Base-by-base conservation (phyloP, 2,797 vertebrate genomes). In the Emydoidea blandingii region DNA sequence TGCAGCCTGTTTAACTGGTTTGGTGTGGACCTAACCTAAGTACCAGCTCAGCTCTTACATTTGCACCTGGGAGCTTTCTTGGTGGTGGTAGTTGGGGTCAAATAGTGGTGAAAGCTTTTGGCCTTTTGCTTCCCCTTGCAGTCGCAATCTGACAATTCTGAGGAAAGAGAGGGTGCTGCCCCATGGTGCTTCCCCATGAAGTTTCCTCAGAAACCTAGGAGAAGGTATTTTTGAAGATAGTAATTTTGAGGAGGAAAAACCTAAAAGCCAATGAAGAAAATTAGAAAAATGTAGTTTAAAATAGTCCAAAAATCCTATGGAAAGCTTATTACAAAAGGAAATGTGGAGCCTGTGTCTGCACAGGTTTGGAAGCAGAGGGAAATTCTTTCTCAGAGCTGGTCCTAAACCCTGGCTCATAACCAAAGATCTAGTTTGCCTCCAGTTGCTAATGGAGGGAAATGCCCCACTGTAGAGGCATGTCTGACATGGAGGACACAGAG, bases 381-480 rank as follows among this genome's bases (percentile, higher is more conserved):
- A 21, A 81, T 86, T 91, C 2, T 85, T 86, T 95, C 94, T 91
- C 41, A 94, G 90, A 65, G 15, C 18, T 80, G 80, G 3, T 84
- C 41, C 8, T 76, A 87, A 88, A 91, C 65, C 62, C 16, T 68
- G 34, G 34, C 82, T 84, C 78, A 83, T 34, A 93, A 74, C 65
- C 12, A 83, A 79, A 2, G 34, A 85, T 94, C 93, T 37, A 87
- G 29, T 94, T 92, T 21, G 80, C 25, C 88, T 93, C 12, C 16
- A 27, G 27, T 29, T 81, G 68, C 21, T 27, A 65, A 84, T 88
- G 41, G 29, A 85, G 87, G 62, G 78, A 34, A 85, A 95, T 92
- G 18, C 82, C 52, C 34, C 81, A 89, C 54, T 11, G 12, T 25
- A 37, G 21, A 31, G 41, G 44, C 41, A 41, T 34, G 12, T 14